A percentile compares a stretch with the other conserved stretches of the same genome.
Evolutionary conservation across 1,140 invertebrate genomes (phyloP).

Genomic region (Cyclina sinensis): DNA sequence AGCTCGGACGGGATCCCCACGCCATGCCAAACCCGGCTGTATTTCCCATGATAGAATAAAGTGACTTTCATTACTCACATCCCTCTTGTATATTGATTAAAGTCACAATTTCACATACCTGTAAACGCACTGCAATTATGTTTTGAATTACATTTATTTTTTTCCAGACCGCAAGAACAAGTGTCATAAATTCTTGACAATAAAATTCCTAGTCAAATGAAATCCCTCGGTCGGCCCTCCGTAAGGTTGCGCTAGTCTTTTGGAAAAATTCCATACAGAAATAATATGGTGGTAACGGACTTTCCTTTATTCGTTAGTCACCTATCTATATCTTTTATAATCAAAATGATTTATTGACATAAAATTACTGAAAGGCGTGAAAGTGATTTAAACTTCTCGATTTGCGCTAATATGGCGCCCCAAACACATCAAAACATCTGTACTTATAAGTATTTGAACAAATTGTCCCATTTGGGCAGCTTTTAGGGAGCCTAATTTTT

Average conservation of each 20-base stretch:
- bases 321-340: background rate
- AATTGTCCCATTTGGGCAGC: constrained; percentile 1
- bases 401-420: constrained; percentile 12
- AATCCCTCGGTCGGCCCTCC: background rate
- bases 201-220: background rate
- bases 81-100: too few relatives aligned
- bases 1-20: too few relatives aligned
- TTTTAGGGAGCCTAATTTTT: background rate
- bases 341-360: constrained; percentile 1
- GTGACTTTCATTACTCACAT: too few relatives aligned
- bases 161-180: too few relatives aligned
- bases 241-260: background rate
- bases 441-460: constrained; percentile 18
- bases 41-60: too few relatives aligned
- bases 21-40: too few relatives aligned
- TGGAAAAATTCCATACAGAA: background rate
- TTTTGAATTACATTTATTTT: too few relatives aligned
- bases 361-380: constrained; percentile 30
- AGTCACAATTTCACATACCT: too few relatives aligned
- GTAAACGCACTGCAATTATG: too few relatives aligned
- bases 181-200: too few relatives aligned
- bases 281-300: constrained; percentile 20
- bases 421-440: background rate
- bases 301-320: constrained; percentile 6
- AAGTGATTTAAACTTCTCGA: constrained; percentile 3